These are phyloP conservation scores for Osmoderma eremita DNA, from an alignment of 2,888 invertebrate species.

Conservation along the genomic window DNA sequence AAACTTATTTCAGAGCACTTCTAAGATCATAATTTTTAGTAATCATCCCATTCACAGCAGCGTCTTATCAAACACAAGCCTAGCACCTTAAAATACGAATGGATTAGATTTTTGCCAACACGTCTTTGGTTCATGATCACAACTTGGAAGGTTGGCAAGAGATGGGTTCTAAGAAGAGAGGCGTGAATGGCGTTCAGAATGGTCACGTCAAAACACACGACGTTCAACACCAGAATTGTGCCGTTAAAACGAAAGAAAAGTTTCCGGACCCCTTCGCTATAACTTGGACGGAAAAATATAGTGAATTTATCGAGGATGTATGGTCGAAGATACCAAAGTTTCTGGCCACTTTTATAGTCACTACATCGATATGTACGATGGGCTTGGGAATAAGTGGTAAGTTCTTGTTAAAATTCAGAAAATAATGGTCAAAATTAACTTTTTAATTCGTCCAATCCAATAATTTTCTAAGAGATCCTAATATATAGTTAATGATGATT, in stretches of 20 bases:
- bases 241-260: constrained; percentile 6
- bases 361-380: constrained; percentile 70
- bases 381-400: constrained; percentile 73
- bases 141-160: constrained; percentile 1
- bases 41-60: no score
- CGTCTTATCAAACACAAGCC: no score
- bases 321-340: constrained; percentile 69
- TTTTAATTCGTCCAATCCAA: no score
- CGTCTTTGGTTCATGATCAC: no score
- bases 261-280: constrained; percentile 67
- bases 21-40: no score
- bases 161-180: constrained; percentile 23
- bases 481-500: no score
- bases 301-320: constrained; percentile 66
- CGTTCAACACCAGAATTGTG: constrained; percentile 6
- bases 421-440: background rate
- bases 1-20: no score
- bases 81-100: no score
- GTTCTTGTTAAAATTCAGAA: constrained; percentile 38
- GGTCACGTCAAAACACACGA: background rate
- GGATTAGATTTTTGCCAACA: no score
- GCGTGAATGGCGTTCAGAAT: constrained; percentile 7
- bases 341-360: constrained; percentile 68
- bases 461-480: no score
- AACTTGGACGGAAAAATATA: constrained; percentile 71